Evolutionary conservation across 2,888 invertebrate species (phyloP), one percentile per base, ranked within the genome.

Genomic region (Coelopa pilipes): DNA sequence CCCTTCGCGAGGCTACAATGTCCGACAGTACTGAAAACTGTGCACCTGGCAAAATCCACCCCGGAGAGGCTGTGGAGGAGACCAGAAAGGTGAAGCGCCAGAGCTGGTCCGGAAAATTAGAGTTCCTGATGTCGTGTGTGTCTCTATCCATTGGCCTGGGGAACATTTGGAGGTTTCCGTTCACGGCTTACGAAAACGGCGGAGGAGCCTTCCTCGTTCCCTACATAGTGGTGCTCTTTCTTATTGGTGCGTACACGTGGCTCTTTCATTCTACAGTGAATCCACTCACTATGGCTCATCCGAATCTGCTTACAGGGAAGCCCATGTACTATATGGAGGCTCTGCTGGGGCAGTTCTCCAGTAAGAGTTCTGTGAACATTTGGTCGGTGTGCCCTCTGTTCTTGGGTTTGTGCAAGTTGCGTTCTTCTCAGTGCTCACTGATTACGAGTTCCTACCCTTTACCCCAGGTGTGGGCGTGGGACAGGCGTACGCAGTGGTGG

Each of bases 91-190:
- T 34, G n/a, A 65, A 4, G 34, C 34, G 81, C 21, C 78, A 80
- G 0, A 82, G 79, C 67, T 93, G 93, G 93, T 89, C 89, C 10
- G 92, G 90, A 81, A 91, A 91, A 55, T 80, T 92, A 7, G 93
- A 93, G 83, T 93, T 93, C 82, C 88, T 93, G 1, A 92, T 93
- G 90, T 93, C 93, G 0, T 93, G 93, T 80, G 92, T 93, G 74
- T 91, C 93, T 63, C 91, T 93, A 77, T 92, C 92, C 0, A 93
- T 93, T n/a, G 93, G 93, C 0, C 88, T 93, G 53, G 93, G 93
- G 76, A 93, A 93, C 83, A 90, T 93, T 49, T 93, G 92, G 93
- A 87, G 93, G 13, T 90, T 90, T 83, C 90, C 90, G 0, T 90
- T 89, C 78, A 89, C 89, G 1, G 93, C 92, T 0, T 93, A 91